Evolutionary conservation across 2,113 vertebrate genomes (phyloP), one percentile per base, ranked within the genome.

Genomic region (Ondatra zibethicus): DNA sequence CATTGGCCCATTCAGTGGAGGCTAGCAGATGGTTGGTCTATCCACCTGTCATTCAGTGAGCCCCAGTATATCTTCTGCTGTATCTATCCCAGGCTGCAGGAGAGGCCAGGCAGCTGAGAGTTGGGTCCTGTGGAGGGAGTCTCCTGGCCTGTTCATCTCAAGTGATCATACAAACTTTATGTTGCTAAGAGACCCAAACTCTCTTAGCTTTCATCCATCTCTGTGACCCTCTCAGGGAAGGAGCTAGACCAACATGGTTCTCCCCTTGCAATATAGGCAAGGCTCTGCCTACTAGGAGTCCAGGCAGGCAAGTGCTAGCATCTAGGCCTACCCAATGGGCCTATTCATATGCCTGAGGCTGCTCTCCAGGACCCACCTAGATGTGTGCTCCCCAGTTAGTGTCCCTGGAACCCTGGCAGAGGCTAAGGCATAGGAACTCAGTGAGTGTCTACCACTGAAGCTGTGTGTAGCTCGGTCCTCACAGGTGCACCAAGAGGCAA

Each of bases 131-230:
- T 1, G 45, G 42, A 23, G 13, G 65, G 2, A 66, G 61, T 45
- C 39, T 66, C 39, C 14, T 63, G 29, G 33, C 58, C 14, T 2
- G 1, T 29, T 45, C 7, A 0, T 47, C 63, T 27, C 58, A 66
- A 39, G 17, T 50, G 76, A 81, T 21, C 36, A 3, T 45, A 16
- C 31, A 55, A 1, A 33, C 45, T 58, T 58, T 3, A 6, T 1
- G 1, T 0, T 1, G 1, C 0, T 3, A 17, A 4, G 42, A 66
- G 45, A 21, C 14, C 9, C 27, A 0, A 27, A 42, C 1, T 36
- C 3, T 84, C 36, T 52, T 36, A 19, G 13, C 31, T 2, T 14
- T 39, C 16, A 12, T 9, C 9, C n/a, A 47, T 47, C 13, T 58
- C 0, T 0, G 27, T 39, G 76, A 11, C 84, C 31, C 27, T 45